These are phyloP conservation scores for Tretioscincus oriximinensis DNA, from an alignment of 2,113 vertebrate genomes.

Conservation along the genomic window DNA sequence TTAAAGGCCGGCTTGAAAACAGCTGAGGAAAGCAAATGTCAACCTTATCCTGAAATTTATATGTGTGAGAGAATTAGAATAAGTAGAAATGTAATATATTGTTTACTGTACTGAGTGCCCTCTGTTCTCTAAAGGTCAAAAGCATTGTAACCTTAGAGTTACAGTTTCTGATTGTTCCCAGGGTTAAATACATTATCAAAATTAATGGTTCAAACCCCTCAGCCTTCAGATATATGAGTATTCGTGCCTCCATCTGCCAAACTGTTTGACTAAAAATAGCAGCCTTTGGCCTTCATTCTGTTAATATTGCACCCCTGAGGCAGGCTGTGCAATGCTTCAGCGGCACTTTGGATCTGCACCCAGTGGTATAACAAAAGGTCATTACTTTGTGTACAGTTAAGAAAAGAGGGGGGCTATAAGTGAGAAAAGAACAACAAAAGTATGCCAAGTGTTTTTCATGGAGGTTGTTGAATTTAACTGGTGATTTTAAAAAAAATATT, in stretches of 20 bases:
- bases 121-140: conserved; percentile 89
- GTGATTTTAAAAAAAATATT: conserved; percentile 60
- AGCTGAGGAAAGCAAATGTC: conserved; percentile 91
- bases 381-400: conserved; percentile 61
- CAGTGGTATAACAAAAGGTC: conserved; percentile 61
- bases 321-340: conserved; percentile 71
- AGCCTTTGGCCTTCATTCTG: conserved; percentile 74
- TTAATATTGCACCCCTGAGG: conserved; percentile 77
- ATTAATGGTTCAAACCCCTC: conserved; percentile 88
- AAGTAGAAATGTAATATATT: conserved; percentile 91
- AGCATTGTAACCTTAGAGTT: conserved; percentile 82
- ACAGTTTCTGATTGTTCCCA: conserved; percentile 92
- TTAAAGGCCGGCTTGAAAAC: conserved; percentile 77
- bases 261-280: conserved; percentile 87
- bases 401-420: neutral
- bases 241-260: conserved; percentile 86
- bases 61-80: conserved; percentile 84
- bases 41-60: conserved; percentile 83
- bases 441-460: conserved; percentile 31
- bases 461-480: conserved; percentile 61
- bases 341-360: conserved; percentile 60
- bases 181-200: conserved; percentile 96
- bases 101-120: conserved; percentile 81
- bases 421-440: conserved; percentile 38
- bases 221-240: conserved; percentile 89